These are phyloP conservation scores for Linyphia triangularis DNA, from an alignment of 2,888 invertebrate species.

Conservation along the genomic window DNA sequence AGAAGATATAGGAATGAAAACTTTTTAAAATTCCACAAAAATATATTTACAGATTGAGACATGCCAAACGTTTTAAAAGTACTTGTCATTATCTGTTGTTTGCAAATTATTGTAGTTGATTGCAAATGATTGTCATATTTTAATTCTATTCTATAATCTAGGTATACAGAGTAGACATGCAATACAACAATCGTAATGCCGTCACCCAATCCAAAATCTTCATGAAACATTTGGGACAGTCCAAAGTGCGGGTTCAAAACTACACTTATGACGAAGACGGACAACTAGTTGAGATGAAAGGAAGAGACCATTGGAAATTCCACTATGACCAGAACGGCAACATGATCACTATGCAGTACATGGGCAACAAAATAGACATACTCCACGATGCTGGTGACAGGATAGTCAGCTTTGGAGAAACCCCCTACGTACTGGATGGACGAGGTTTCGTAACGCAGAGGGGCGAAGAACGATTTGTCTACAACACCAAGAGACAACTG, in stretches of 20 bases:
- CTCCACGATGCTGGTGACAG: slow-evolving; percentile 93
- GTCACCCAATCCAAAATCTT: slow-evolving; percentile 79
- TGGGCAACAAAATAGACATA: slow-evolving; percentile 77
- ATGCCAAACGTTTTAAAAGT: too few species aligned
- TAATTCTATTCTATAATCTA: slow-evolving; percentile 7
- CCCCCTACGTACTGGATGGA: slow-evolving; percentile 90
- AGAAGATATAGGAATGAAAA: too few species aligned
- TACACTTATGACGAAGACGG: slow-evolving; percentile 97
- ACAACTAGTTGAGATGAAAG: slow-evolving; percentile 92
- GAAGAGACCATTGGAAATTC: slow-evolving; percentile 90
- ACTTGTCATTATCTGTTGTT: too few species aligned
- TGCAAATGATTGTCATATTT: too few species aligned
- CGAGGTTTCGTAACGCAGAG: slow-evolving; percentile 94
- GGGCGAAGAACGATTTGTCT: slow-evolving; percentile 95
- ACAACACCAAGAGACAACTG: slow-evolving; percentile 94
- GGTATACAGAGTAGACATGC: slow-evolving; percentile 86
- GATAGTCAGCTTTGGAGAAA: slow-evolving; percentile 94
- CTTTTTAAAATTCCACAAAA: too few species aligned
- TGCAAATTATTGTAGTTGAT: too few species aligned
- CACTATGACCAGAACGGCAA: slow-evolving; percentile 96
- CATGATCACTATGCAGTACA: slow-evolving; percentile 85
- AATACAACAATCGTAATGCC: slow-evolving; percentile 92
- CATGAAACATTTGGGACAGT: slow-evolving; percentile 76
- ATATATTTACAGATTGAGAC: too few species aligned
- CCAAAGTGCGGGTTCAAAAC: slow-evolving; percentile 82